Evolutionary conservation across 2,888 invertebrate species (phyloP).

Genomic region (Abrostola triplasia): DNA sequence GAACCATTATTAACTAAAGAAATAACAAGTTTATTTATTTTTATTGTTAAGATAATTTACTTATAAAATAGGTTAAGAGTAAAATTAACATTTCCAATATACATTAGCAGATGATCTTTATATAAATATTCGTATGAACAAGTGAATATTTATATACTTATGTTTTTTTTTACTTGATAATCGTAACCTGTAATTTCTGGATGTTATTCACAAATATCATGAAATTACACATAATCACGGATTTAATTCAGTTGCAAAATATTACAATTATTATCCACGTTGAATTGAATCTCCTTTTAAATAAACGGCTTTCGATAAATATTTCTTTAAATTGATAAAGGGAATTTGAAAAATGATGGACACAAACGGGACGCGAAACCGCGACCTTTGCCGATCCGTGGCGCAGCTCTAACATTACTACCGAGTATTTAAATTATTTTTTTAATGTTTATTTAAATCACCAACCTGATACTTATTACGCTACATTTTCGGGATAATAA

Average conservation of each 20-base stretch:
- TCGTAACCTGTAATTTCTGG: slow-evolving; percentile 12
- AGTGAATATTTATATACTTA: slow-evolving; percentile 18
- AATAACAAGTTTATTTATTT: slow-evolving; percentile 45
- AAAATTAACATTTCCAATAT: slow-evolving; percentile 37
- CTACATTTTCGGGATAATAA: no score
- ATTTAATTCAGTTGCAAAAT: slow-evolving; percentile 9
- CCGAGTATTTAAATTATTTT: no score
- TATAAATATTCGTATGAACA: slow-evolving; percentile 29
- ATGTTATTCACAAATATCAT: slow-evolving; percentile 18
- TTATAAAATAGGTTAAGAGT: slow-evolving; percentile 77
- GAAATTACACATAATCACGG: slow-evolving; percentile 34
- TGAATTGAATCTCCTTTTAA: no score
- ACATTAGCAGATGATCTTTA: slow-evolving; percentile 20
- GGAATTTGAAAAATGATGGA: no score
- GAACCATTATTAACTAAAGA: slow-evolving; percentile 6
- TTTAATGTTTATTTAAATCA: no score
- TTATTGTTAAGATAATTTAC: slow-evolving; percentile 87
- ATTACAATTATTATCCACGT: no score
- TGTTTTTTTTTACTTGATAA: slow-evolving; percentile 28
- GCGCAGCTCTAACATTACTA: no score
- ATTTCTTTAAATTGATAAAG: no score
- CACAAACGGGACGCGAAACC: no score
- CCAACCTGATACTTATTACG: no score
- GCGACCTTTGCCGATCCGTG: no score
- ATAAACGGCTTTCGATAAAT: no score